Evolutionary conservation across 23 tunicate genomes (phyloP), one percentile per base, ranked within the genome.

Genomic region (Oikopleura dioica): DNA sequence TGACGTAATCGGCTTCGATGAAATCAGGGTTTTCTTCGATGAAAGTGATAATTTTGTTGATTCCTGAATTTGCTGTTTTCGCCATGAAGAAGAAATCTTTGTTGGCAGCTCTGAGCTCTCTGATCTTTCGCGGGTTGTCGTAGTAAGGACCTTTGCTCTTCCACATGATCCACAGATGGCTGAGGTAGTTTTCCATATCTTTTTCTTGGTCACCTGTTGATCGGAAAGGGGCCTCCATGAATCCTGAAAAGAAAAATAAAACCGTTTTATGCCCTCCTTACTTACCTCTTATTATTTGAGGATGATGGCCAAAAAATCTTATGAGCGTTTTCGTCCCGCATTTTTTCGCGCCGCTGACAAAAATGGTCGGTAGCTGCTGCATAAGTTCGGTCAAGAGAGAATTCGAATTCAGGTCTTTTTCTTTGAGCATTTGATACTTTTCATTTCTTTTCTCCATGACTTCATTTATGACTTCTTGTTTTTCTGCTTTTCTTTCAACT

Each of bases 231-330:
- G 72, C 72, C 33, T 63, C 9, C 16, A 9, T 9, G 9, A 44
- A 44, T 9, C 9, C 9, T 44, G 55, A 44, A 44, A 9, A 44
- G 16, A 44, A 44, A 44, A 44, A 16, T 9, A 44, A 44, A 16
- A 44, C 16, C 55, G 16, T 44, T 44, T 44, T 9, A 44, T 44
- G 9, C 16, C 55, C 9, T 44, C 16, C 16, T 44, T 44, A 44
- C 16, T 21, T 12, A 28, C 72, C 72, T 16, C 72, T 63, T 24
- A 63, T 2, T 63, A 63, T 28, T 63, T 63, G 72, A 24, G 72
- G 72, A 28, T 63, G 72, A 28, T 63, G 72, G 29, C 72, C 72
- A 31, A 63, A 63, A 63, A 63, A 63, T 63, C 72, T 24, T 31
- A 63, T 63, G 2, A 63, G 33, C 16, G 72, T 31, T 63, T 63